Base-by-base conservation (phyloP, 2,113 vertebrate species). In the Ophiodon elongatus region DNA sequence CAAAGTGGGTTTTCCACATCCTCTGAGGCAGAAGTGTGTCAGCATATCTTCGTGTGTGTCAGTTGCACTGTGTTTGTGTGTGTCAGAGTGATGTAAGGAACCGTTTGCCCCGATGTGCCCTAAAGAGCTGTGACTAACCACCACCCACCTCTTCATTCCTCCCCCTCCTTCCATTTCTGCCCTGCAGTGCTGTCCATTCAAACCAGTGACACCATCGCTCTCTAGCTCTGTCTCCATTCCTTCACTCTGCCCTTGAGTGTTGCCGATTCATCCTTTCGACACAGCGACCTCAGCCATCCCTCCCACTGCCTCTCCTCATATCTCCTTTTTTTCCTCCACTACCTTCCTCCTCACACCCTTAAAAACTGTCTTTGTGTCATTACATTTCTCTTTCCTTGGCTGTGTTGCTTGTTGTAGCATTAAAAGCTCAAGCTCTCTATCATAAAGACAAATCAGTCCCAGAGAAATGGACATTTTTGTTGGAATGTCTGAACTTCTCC, bases 11-110 rank as follows among this genome's bases (percentile, higher is more conserved):
- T 91, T 85, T 92, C 89, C 85, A 86, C 80, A 90, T 91, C 86
- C 90, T 92, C 83, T 85, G 78, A 91, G 85, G 84, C 85, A 92
- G 76, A 92, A 90, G 82, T 92, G 83, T 91, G 91, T 92, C 93
- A 92, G 81, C 84, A 81, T 37, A 83, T 90, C 76, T 86, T 67
- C 52, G 62, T 88, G 83, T 91, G 83, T 87, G 84, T 85, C 81
- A 57, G 59, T 82, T 78, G 79, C 68, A 77, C 70, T 73, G 57
- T 85, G 80, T 85, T 79, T 86, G 74, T 79, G 77, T 77, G 77
- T 87, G 86, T 88, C 84, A 79, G 37, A 69, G 76, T 87, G 86
- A 89, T 90, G 92, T 83, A 92, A 91, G 87, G 75, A 81, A 63
- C 43, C 21, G 27, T 88, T 92, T 88, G 77, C 84, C 80, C 86